Base-by-base conservation (phyloP, 2,113 vertebrate species). In the Aythya baeri region DNA sequence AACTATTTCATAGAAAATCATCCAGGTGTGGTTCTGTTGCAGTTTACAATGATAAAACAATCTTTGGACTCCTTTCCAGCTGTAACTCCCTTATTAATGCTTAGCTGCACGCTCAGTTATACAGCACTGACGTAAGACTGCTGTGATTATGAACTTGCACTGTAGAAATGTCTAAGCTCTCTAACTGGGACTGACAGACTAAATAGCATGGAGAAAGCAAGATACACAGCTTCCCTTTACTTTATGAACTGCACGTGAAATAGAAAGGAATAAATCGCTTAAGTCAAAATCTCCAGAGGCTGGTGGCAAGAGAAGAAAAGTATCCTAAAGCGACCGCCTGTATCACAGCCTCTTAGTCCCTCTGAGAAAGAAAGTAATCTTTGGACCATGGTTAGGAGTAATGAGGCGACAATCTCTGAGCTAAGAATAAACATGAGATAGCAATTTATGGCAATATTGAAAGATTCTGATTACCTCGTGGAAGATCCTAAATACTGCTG, bases 21-120 rank as follows among this genome's bases (percentile, higher is more conserved):
- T 29, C 38, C 71, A 75, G 43, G 32, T 34, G 8, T 3, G 8
- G 34, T 52, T 87, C 49, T 85, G 49, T 26, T 72, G 38, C 29
- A 73, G 38, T 65, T 72, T 84, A 41, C 38, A 84, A 27, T 27
- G n/a, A 68, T 11, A 83, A 86, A 88, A 58, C 15, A 89, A 92
- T 34, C 55, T 68, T n/a, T 62, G 43, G 31, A 66, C 50, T 84
- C 26, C n/a, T 52, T 71, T 86, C 23, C 74, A 88, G 61, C 17
- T 83, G 18, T n/a, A 85, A 76, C 34, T 74, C 41, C 43, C 38
- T 43, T 71, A 86, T 71, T 26, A 36, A 43, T 71, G 43, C 38
- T 72, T 7, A 59, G 43, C 0, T 86, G 86, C 55, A 68, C 25
- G 17, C 18, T 77, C 49, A 9, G 9, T 22, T 67, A 83, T 5